These are phyloP conservation scores for Metellina segmentata DNA, from an alignment of 2,888 invertebrate genomes.

Conservation along the genomic window DNA sequence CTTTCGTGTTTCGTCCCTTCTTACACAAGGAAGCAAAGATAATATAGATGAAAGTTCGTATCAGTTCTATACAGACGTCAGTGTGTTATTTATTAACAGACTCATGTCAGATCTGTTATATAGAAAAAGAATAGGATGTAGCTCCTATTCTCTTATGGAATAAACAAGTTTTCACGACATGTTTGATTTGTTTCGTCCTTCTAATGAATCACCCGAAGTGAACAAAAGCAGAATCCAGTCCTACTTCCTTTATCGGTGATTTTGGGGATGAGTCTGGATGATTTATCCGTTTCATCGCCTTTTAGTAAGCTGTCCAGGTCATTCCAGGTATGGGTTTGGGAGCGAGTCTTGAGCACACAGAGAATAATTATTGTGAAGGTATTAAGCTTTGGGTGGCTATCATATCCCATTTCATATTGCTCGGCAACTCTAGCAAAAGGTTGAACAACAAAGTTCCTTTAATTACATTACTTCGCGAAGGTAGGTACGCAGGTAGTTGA, in stretches of 20 bases:
- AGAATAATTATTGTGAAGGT: no score
- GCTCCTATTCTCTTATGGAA: neutral
- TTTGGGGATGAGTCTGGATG: neutral
- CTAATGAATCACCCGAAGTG: neutral
- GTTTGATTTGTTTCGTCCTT: neutral
- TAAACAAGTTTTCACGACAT: neutral
- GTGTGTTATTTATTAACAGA: neutral
- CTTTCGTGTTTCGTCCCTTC: no score
- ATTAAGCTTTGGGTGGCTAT: no score
- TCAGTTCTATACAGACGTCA: neutral
- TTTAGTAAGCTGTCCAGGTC: neutral
- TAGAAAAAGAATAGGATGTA: neutral
- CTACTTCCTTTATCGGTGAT: neutral
- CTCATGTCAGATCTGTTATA: neutral
- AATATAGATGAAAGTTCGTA: no score
- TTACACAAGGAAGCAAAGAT: no score
- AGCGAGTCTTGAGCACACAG: no score
- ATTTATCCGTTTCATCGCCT: neutral
- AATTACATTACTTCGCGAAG: no score
- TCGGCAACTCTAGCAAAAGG: no score
- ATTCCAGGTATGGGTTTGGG: neutral
- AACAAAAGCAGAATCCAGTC: neutral
- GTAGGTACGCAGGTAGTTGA: no score
- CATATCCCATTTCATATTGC: no score
- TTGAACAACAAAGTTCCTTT: no score